Conservation (phyloP, 2,113 vertebrate species). For the Dryoscopus gambensis region DNA sequence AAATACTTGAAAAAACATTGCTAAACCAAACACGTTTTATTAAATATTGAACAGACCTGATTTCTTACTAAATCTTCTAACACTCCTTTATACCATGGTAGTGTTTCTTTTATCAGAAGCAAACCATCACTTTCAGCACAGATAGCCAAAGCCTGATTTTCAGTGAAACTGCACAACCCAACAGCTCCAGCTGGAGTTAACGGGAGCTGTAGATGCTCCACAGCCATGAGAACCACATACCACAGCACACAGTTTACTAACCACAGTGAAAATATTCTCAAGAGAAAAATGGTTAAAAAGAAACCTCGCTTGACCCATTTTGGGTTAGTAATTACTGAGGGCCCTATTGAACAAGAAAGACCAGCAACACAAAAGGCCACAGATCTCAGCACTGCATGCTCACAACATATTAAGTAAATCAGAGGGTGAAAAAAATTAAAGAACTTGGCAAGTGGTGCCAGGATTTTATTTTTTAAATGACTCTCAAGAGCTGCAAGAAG, state of each 20-base stretch:
- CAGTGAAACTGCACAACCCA: neutral
- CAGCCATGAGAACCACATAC: neutral
- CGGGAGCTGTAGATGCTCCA: neutral
- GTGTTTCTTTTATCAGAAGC: neutral
- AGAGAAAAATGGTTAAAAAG: conserved; percentile 16
- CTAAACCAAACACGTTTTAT: neutral
- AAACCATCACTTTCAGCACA: neutral
- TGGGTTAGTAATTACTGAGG: conserved; percentile 14
- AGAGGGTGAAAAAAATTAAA: neutral
- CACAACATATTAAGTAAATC: neutral
- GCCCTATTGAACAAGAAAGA: neutral
- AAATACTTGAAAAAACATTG: neutral
- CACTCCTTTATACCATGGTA: neutral
- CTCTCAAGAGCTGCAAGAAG: neutral
- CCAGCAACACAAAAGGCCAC: conserved; percentile 11
- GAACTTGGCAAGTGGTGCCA: neutral
- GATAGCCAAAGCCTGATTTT: neutral
- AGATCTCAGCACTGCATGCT: neutral
- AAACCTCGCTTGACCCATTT: conserved; percentile 21
- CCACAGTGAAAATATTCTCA: conserved; percentile 4
- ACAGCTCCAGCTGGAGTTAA: neutral
- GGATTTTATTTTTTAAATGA: neutral
- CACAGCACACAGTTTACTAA: neutral
- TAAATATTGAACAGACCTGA: neutral
- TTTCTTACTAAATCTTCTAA: neutral